Percentiles rank a stretch among this genome's conserved stretches.
Conservation (phyloP, 2,797 vertebrate genomes). For the Miichthys miiuy region DNA sequence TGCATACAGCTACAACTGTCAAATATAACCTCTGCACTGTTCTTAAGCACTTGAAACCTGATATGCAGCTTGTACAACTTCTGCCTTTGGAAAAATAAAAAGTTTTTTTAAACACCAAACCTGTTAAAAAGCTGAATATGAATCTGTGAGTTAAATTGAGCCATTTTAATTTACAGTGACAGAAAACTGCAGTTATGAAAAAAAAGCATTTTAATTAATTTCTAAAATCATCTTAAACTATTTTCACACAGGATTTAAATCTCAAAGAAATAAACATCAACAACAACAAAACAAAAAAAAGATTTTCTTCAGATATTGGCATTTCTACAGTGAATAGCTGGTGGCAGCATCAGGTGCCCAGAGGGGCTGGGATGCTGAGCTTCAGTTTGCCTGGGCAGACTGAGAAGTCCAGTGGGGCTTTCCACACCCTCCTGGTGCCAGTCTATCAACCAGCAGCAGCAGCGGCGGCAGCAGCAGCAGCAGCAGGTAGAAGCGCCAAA, state of each 20-base stretch:
- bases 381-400: slow-evolving; percentile 49
- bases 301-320: slow-evolving; percentile 90
- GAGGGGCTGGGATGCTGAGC: slow-evolving; percentile 54
- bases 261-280: slow-evolving; percentile 80
- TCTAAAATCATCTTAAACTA: slow-evolving; percentile 84
- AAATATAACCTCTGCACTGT: slow-evolving; percentile 9
- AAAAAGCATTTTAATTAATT: slow-evolving; percentile 83
- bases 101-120: not conserved
- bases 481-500: slow-evolving; percentile 74
- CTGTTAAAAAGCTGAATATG: slow-evolving; percentile 5
- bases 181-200: slow-evolving; percentile 76
- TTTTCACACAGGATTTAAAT: slow-evolving; percentile 84
- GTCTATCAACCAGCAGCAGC: slow-evolving; percentile 76
- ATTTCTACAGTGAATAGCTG: slow-evolving; percentile 97
- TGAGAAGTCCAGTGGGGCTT: slow-evolving; percentile 42
- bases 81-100: slow-evolving; percentile 36
- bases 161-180: slow-evolving; percentile 55
- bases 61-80: slow-evolving; percentile 30
- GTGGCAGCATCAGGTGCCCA: slow-evolving; percentile 91
- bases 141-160: slow-evolving; percentile 24
- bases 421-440: slow-evolving; percentile 63
- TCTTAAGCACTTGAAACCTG: slow-evolving; percentile 13
- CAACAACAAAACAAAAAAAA: slow-evolving; percentile 30
- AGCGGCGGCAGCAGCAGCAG: slow-evolving; percentile 62
- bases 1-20: not conserved